Base-by-base conservation (phyloP, 2,797 vertebrate species). In the Sparidentex hasta region DNA sequence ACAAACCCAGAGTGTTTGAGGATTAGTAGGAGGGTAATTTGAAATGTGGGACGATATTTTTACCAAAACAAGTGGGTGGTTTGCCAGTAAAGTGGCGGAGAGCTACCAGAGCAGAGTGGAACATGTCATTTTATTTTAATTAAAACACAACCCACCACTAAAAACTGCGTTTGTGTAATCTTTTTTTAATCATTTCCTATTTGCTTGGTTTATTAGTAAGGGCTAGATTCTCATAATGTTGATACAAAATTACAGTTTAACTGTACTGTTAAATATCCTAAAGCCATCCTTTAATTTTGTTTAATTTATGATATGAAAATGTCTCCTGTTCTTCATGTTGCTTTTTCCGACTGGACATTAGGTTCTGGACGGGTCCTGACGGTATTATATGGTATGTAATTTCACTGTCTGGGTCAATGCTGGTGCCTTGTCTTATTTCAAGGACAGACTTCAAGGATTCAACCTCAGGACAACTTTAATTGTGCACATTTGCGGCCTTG, bases 321-420 rank as follows among this genome's bases (percentile, higher is more conserved):
- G 9, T 29, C 12, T 50, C 38, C 17, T n/a, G 23, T 46, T 63
- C 11, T 27, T 46, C 44, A 29, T 57, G 44, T 23, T 80, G 55
- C 77, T 74, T 81, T 75, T 74, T 77, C 17, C 33, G 52, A 64
- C 71, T 65, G 17, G 55, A 77, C 68, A 51, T 70, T 57, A 58
- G 29, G 56, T 23, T 76, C 47, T 70, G 80, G 55, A 71, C 41
- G 0, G 66, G 63, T 67, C 64, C 50, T 73, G 52, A 68, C 25
- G 16, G 55, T 18, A 33, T 48, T 12, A 59, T 25, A 54, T 29
- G 57, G 76, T 72, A 27, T 94, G 80, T 93, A 94, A 94, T 94
- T 93, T 92, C 47, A 71, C 81, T 14, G 90, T 94, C 93, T 93
- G 90, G 71, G 75, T 90, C 80, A 71, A 12, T n/a, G 33, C 44